Base-by-base conservation (phyloP, 2,113 vertebrate genomes). In the Pelecanoides urinatrix region DNA sequence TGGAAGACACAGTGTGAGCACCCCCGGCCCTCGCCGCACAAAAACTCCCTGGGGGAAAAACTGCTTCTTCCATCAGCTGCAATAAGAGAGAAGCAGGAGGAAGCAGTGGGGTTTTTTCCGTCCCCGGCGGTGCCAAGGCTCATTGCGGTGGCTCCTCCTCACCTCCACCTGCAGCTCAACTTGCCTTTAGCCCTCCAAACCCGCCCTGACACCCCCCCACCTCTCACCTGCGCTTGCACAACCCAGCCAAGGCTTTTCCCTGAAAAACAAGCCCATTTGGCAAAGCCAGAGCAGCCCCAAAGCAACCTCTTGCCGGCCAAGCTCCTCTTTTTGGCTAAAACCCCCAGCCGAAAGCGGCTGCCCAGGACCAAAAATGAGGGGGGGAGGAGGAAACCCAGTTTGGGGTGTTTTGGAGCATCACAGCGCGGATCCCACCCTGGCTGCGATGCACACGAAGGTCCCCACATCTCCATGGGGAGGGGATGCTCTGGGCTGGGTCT, bases 171-270 rank as follows among this genome's bases (percentile, higher is more conserved):
- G 49, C 74, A 4, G 70, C 58, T 79, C 45, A 11, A 14, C 11
- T 62, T 42, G 5, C 75, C 27, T 25, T 44, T 4, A 40, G 44
- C 61, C 40, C 49, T 5, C 5, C 1, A 1, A 34, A 13, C 1
- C 44, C 2, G 0, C n/a, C 42, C 63, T 4, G 3, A 22, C 44
- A 26, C 44, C 47, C 7, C 7, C 7, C 13, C 1, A 0, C 21
- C 36, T 29, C 81, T 42, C 78, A 13, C 52, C 47, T 22, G 50
- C 1, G 0, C 34, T 50, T 5, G 0, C 78, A 61, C 18, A 32
- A 6, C n/a, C 16, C 1, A 1, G 36, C 29, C 21, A 0, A 67
- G 36, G 49, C 3, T 56, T 52, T 30, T 45, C 15, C 16, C 11
- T 3, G 1, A 6, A 7, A 44, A 23, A 16, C 11, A 29, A 81